phyloP scores from a whole-genome alignment of 2,888 invertebrate genomes.

The Tuta absoluta region DNA sequence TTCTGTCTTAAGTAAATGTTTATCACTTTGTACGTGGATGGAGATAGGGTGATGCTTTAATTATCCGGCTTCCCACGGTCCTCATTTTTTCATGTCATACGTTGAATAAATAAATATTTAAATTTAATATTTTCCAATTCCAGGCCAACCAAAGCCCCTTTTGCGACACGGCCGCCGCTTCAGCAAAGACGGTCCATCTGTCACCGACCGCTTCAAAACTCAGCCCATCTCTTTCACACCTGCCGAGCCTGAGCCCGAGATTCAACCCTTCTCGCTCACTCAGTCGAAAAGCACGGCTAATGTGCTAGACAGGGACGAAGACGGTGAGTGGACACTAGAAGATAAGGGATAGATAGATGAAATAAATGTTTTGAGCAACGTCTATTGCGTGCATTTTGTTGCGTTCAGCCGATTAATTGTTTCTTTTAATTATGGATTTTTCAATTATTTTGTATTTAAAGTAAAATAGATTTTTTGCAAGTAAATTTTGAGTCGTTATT shows the following conservation, averaged over 20 bases:
- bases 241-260: constrained; percentile 38
- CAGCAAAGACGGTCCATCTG: constrained; percentile 66
- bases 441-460: constrained; percentile 15
- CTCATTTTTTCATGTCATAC: no score
- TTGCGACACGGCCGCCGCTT: constrained; percentile 74
- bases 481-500: constrained; percentile 16
- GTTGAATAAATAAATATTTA: not conserved
- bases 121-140: constrained; percentile 42
- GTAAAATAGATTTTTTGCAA: constrained; percentile 21
- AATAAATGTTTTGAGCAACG: constrained; percentile 21
- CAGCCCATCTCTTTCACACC: constrained; percentile 86
- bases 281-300: constrained; percentile 72
- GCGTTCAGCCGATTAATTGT: constrained; percentile 11
- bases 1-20: no score
- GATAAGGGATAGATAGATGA: constrained; percentile 20
- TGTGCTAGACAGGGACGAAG: constrained; percentile 77
- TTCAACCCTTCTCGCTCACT: constrained; percentile 56
- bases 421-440: constrained; percentile 9
- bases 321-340: constrained; percentile 58
- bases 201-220: constrained; percentile 82
- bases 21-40: no score
- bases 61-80: no score
- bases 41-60: no score
- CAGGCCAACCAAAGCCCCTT: constrained; percentile 74
- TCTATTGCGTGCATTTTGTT: constrained; percentile 21